Base-by-base conservation (phyloP, 1,140 invertebrate species). In the Copidosoma floridanum region DNA sequence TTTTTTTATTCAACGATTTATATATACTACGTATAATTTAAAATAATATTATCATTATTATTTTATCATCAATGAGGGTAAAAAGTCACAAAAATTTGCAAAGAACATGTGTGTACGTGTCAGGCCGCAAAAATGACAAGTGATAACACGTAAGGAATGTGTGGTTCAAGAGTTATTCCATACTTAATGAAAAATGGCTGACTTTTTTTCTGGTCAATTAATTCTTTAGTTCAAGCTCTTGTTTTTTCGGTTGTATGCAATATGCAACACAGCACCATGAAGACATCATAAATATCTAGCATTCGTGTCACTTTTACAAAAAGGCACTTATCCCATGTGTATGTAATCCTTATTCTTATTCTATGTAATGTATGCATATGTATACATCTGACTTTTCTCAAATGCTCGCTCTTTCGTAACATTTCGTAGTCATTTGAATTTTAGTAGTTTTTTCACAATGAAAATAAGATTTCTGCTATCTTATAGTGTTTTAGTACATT, bases 261-360 rank as follows among this genome's bases (percentile, higher is more conserved):
- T 51, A 51, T 47, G 53, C 50, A 53, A 44, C 40, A 41, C 38
- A 40, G 47, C 26, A 57, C 37, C 50, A 21, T 38, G 32, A 57
- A 57, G 61, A 63, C 41, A 53, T 41, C 10, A 16, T 11, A 53
- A 53, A 46, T 20, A 53, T 57, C 37, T 52, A 51, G 40, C 46
- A 63, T 40, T 57, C 48, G 24, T 63, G 50, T 59, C 47, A 64
- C 56, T 65, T 52, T 59, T 67, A 65, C 51, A 67, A 64, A 61
- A 68, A 68, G 65, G 67, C 67, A 68, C 67, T 67, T 67, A 59
- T 60, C 58, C 62, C 59, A 65, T 63, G 32, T 63, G 32, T 57
- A 56, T 56, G n/a, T n/a, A n/a, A n/a, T n/a, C n/a, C n/a, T n/a
- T n/a, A n/a, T n/a, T n/a, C n/a, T n/a, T n/a, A n/a, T n/a, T n/a